Evolutionary conservation across 2,888 invertebrate genomes (phyloP).

Genomic region (Diaperis boleti): DNA sequence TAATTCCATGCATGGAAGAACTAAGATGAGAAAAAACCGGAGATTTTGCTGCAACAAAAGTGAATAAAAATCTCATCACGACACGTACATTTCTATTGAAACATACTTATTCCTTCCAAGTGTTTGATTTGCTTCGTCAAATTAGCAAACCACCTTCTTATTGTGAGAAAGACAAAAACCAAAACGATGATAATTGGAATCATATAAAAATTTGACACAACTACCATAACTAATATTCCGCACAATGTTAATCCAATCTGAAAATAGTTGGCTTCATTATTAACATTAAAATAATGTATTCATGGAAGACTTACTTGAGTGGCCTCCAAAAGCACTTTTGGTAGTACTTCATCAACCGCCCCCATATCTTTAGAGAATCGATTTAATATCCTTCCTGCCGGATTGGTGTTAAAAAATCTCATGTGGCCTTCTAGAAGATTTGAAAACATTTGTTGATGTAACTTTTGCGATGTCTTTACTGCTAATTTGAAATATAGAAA

Average conservation of each 20-base stretch:
- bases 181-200: constrained; percentile 72
- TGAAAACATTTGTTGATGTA: constrained; percentile 66
- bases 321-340: constrained; percentile 49
- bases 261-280: no score
- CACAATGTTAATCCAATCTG: constrained; percentile 74
- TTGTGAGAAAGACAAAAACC: constrained; percentile 72
- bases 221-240: constrained; percentile 77
- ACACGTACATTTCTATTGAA: background rate
- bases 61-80: no score
- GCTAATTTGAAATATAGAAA: constrained; percentile 78
- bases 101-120: constrained; percentile 66
- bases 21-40: constrained; percentile 91
- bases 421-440: constrained; percentile 72
- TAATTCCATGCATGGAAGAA: constrained; percentile 84
- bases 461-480: constrained; percentile 72
- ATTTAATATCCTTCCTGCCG: constrained; percentile 72
- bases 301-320: constrained; percentile 27
- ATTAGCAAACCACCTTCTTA: constrained; percentile 73
- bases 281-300: no score
- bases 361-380: constrained; percentile 77
- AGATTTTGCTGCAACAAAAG: constrained; percentile 75
- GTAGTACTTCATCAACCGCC: constrained; percentile 67
- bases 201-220: constrained; percentile 75
- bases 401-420: constrained; percentile 76
- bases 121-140: constrained; percentile 79